Evolutionary conservation across 92 coral and sea anemone species (phyloP), one percentile per base, ranked within the genome.

Genomic region (Nematostella vectensis): DNA sequence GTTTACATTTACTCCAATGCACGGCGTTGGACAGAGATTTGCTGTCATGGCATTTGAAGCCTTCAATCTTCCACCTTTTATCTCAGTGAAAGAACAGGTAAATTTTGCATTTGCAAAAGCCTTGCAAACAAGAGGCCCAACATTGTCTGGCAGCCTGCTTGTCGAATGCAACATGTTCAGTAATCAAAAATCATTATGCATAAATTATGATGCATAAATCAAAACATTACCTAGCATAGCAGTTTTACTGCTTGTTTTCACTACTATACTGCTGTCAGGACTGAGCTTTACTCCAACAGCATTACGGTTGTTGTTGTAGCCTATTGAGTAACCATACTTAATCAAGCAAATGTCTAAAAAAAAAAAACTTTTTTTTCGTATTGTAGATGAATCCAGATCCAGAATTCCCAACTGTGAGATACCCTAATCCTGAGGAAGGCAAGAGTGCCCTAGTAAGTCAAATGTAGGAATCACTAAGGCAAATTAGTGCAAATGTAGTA

Each of bases 371-470:
- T n/a, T n/a, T n/a, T n/a, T n/a, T n/a, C n/a, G n/a, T n/a, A n/a
- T 36, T 23, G 40, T 51, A 93, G 99, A 87, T 86, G 87, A 68
- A 54, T 22, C 99, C 99, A 27, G 94, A 93, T 57, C 99, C 99
- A n/a, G 93, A 93, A 12, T 93, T 93, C 54, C 83, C 80, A 28
- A 86, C 96, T 17, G 99, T 93, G 30, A 78, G 62, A 70, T 93
- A 86, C 44, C 99, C 99, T 15, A 93, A 93, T 57, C 99, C 99
- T 8, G 99, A 93, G 71, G 99, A 93, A 70, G 99, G 99, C 56
- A 86, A 86, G 45, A 86, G 96, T 75, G 99, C 95, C 36, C 66
- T 93, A 89, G 99, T 93, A 55, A 72, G 76, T 22, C 18, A 45
- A 9, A 1, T 16, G n/a, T n/a, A n/a, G n/a, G n/a, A n/a, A n/a